Conservation (phyloP, 2,888 invertebrate genomes). For the Rhimphoctona megacephalus region DNA sequence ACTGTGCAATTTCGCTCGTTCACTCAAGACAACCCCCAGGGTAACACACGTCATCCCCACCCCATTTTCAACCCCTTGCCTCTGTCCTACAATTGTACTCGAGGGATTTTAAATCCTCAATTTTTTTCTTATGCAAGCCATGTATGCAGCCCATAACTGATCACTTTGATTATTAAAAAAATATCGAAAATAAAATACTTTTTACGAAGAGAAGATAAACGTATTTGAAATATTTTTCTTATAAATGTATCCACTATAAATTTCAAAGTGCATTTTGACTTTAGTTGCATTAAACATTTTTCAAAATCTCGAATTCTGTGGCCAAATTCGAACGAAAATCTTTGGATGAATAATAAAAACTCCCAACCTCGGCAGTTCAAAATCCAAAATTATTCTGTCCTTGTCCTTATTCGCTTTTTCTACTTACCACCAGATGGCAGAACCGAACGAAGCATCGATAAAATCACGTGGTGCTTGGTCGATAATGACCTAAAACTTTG, state of each 20-base stretch:
- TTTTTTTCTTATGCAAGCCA: constrained; percentile 13
- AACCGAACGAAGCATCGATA: constrained; percentile 16
- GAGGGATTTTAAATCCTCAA: constrained; percentile 60
- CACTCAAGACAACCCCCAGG: constrained; percentile 36
- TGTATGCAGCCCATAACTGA: background rate
- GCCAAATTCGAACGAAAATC: no score
- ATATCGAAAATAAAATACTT: background rate
- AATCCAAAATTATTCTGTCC: no score
- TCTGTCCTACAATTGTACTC: constrained; percentile 47
- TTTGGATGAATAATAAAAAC: no score
- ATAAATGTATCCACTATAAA: no score
- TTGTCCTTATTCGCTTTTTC: background rate
- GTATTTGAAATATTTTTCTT: no score
- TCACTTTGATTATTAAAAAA: constrained; percentile 55
- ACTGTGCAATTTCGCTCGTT: constrained; percentile 50
- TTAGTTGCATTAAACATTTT: no score
- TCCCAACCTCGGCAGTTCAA: no score
- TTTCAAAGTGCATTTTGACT: no score
- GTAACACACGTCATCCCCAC: constrained; percentile 14
- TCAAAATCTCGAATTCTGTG: no score
- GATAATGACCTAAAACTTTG: background rate
- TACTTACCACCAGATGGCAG: constrained; percentile 40
- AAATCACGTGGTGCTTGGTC: constrained; percentile 8
- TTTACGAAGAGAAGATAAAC: background rate
- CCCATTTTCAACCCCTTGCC: constrained; percentile 16